These are phyloP conservation scores for Gryon sp. DNA, from an alignment of 1,140 invertebrate genomes.

Conservation along the genomic window DNA sequence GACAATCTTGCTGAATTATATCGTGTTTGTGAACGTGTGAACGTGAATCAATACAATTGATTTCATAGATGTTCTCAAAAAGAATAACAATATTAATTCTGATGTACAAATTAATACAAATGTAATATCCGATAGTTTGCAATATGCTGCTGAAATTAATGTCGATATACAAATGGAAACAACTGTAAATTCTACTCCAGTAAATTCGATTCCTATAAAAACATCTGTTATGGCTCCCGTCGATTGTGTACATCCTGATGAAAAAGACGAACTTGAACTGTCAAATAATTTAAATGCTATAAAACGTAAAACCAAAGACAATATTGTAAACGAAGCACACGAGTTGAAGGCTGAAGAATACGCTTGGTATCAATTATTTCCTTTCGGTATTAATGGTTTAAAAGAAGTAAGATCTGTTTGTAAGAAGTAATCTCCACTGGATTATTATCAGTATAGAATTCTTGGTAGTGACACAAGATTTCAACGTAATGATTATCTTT, in stretches of 20 bases:
- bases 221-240: too few species aligned
- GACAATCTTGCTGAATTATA: too few species aligned
- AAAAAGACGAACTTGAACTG: constrained; percentile 68
- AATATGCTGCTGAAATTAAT: too few species aligned
- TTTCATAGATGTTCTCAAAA: too few species aligned
- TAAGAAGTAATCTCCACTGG: constrained; percentile 70
- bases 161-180: too few species aligned
- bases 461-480: constrained; percentile 70
- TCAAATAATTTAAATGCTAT: constrained; percentile 68
- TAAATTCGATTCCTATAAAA: too few species aligned
- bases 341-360: constrained; percentile 75
- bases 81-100: too few species aligned
- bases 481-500: constrained; percentile 73
- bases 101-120: too few species aligned
- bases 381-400: constrained; percentile 71
- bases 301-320: constrained; percentile 67
- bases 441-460: constrained; percentile 74
- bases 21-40: too few species aligned
- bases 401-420: constrained; percentile 67
- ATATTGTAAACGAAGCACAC: constrained; percentile 68
- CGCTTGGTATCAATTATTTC: constrained; percentile 71
- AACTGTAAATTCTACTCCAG: too few species aligned
- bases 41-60: too few species aligned
- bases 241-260: constrained; percentile 63
- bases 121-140: too few species aligned